These are phyloP conservation scores for Hydroisotoma schaefferi DNA, from an alignment of 2,888 invertebrate genomes.

Conservation along the genomic window DNA sequence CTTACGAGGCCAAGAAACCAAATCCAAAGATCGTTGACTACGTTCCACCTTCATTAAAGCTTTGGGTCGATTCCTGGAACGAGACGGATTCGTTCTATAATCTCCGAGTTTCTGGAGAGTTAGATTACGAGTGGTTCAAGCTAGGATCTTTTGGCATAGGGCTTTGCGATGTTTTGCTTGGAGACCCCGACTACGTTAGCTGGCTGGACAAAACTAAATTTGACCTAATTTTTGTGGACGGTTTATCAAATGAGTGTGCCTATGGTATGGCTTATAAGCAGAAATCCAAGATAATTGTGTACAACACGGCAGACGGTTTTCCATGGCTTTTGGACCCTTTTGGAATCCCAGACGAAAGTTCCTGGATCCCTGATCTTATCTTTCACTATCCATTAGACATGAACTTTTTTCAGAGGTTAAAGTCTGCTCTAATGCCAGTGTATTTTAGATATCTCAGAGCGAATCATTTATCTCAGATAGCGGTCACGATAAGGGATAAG, in stretches of 20 bases:
- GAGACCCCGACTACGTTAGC: constrained; percentile 10
- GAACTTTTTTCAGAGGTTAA: constrained; percentile 18
- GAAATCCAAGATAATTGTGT: constrained; percentile 30
- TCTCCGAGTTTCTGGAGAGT: background rate
- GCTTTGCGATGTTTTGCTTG: constrained; percentile 19
- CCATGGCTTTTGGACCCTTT: constrained; percentile 30
- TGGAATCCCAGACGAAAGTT: constrained; percentile 33
- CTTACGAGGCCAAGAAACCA: background rate
- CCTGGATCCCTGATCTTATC: constrained; percentile 38
- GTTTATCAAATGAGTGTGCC: constrained; percentile 31
- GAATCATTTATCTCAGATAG: constrained; percentile 28
- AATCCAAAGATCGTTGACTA: background rate
- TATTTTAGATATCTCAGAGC: constrained; percentile 20
- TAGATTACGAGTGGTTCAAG: background rate
- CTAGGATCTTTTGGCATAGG: background rate
- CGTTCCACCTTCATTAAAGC: background rate
- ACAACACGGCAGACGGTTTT: constrained; percentile 28
- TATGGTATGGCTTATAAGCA: constrained; percentile 29
- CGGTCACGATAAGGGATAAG: constrained; percentile 16
- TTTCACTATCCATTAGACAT: constrained; percentile 17
- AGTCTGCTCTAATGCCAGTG: constrained; percentile 12
- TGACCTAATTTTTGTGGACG: constrained; percentile 39
- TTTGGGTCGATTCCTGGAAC: background rate
- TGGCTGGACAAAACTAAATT: constrained; percentile 26
- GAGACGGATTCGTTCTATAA: background rate